These are phyloP conservation scores for Sterrhoptilus dennistouni DNA, from an alignment of 2,113 vertebrate genomes.

Conservation along the genomic window DNA sequence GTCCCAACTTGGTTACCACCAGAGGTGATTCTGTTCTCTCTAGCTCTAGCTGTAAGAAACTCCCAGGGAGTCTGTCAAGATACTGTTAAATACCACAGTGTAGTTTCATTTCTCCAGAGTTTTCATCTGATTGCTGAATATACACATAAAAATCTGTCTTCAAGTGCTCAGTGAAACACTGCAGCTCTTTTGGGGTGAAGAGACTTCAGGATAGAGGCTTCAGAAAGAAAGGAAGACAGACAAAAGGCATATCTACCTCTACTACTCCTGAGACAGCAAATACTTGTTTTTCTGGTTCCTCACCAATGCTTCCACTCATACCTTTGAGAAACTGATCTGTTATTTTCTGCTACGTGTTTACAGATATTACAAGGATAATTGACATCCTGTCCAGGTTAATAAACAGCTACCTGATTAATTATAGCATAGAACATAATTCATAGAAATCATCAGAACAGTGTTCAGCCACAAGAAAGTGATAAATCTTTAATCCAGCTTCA, in stretches of 20 bases:
- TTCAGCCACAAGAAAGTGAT: not conserved
- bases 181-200: not conserved
- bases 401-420: conserved; percentile 19
- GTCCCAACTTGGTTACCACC: not conserved
- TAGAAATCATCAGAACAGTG: not conserved
- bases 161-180: not conserved
- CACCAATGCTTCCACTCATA: not conserved
- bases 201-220: not conserved
- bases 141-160: not conserved
- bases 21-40: not conserved
- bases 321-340: not conserved
- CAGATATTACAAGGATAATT: not conserved
- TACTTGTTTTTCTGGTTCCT: not conserved
- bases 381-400: not conserved
- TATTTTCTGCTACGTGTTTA: not conserved
- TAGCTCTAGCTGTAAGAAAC: not conserved
- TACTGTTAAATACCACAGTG: not conserved
- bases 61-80: not conserved
- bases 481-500: not conserved
- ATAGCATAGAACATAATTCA: not conserved
- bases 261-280: not conserved
- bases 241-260: not conserved
- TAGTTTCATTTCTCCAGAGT: not conserved
- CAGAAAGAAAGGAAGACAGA: not conserved
- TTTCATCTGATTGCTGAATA: not conserved